Evolutionary conservation across 2,113 vertebrate species (phyloP).

Genomic region (Mandrillus leucophaeus): DNA sequence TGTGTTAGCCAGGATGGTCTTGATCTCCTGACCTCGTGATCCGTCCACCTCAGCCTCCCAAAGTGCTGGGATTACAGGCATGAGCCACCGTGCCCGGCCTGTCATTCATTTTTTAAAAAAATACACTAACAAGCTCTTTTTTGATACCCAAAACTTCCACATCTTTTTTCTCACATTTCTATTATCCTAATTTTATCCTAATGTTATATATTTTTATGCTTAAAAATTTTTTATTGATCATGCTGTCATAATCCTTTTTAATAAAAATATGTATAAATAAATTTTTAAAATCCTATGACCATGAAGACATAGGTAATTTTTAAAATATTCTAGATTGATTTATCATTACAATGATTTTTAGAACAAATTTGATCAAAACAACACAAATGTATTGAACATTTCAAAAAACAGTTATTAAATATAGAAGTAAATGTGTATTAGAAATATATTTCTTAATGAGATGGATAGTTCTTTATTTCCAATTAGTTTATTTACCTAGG

Average conservation of each 20-base stretch:
- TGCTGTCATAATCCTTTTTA: background rate
- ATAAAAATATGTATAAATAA: background rate
- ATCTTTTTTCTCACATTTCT: background rate
- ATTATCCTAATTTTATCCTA: conserved; percentile 14
- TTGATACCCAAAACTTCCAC: background rate
- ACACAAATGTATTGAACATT: background rate
- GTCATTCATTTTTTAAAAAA: background rate
- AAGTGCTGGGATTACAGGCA: too few species aligned
- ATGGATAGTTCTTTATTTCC: background rate
- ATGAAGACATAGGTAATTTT: conserved; percentile 8
- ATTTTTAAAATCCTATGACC: background rate
- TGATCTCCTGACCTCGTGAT: too few species aligned
- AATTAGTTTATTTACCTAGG: background rate
- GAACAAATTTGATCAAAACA: conserved; percentile 2
- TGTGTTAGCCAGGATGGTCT: too few species aligned
- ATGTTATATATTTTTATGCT: conserved; percentile 31
- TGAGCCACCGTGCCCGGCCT: background rate
- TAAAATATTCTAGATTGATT: background rate
- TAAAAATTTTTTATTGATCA: background rate
- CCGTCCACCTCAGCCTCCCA: too few species aligned
- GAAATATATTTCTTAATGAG: conserved; percentile 2
- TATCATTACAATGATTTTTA: background rate
- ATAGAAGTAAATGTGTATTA: background rate
- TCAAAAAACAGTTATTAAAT: conserved; percentile 35
- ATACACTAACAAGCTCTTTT: background rate